Percentiles rank a stretch among this genome's conserved stretches.
These are phyloP conservation scores for Stictonetta naevosa DNA, from an alignment of 2,113 vertebrate species.

Conservation along the genomic window DNA sequence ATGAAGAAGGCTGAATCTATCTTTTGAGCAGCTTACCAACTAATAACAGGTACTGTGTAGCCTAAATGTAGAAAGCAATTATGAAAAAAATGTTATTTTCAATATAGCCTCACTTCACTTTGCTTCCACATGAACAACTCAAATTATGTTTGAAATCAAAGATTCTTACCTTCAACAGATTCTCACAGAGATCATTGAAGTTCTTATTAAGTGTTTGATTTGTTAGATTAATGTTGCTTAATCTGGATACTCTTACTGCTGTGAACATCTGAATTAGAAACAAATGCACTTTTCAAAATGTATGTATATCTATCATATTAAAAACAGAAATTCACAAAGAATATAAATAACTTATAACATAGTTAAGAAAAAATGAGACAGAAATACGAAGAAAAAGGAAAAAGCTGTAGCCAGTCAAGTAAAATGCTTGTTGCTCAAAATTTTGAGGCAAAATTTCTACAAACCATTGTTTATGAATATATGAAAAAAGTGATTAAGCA, in stretches of 20 bases:
- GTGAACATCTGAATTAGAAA: conserved; percentile 92
- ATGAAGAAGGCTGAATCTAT: neutral
- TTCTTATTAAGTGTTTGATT: conserved; percentile 96
- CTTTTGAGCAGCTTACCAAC: neutral
- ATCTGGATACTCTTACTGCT: conserved; percentile 92
- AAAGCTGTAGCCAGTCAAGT: neutral
- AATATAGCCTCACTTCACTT: neutral
- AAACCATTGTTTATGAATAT: neutral
- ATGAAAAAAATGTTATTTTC: neutral
- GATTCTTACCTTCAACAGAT: conserved; percentile 90
- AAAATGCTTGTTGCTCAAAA: neutral
- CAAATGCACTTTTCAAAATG: neutral
- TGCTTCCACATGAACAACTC: neutral
- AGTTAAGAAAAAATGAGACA: neutral
- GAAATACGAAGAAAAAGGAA: neutral
- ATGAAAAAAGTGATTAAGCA: neutral
- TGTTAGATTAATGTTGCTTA: conserved; percentile 90
- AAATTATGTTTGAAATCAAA: neutral
- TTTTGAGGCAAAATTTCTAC: neutral
- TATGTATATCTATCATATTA: neutral
- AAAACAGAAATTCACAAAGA: neutral
- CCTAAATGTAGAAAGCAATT: neutral
- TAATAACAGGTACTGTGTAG: neutral
- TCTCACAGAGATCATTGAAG: conserved; percentile 98
- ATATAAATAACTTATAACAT: neutral